These are phyloP conservation scores for Nebria brevicollis DNA, from an alignment of 2,888 invertebrate species.

Conservation along the genomic window DNA sequence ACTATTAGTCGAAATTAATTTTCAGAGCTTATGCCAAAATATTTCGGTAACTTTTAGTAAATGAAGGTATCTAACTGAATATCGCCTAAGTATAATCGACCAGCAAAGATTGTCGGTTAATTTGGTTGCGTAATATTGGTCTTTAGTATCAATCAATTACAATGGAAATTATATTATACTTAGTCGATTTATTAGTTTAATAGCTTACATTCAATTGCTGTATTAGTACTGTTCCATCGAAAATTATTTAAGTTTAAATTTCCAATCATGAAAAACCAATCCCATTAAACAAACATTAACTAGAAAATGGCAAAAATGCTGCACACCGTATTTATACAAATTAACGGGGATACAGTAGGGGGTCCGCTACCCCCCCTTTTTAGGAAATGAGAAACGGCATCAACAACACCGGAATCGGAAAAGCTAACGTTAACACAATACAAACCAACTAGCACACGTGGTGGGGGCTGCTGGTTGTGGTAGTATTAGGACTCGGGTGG, in stretches of 20 bases:
- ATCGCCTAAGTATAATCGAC: too few species aligned
- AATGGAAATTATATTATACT: too few species aligned
- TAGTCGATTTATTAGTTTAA: too few species aligned
- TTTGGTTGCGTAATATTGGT: too few species aligned
- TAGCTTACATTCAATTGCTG: too few species aligned
- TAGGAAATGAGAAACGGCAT: constrained; percentile 46
- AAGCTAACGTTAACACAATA: constrained; percentile 45
- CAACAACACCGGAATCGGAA: constrained; percentile 46
- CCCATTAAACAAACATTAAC: background rate
- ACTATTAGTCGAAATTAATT: too few species aligned
- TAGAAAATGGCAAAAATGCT: background rate
- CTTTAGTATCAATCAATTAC: too few species aligned
- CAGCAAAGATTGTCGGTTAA: too few species aligned
- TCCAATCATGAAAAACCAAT: background rate
- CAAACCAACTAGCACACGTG: constrained; percentile 6
- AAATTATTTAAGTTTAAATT: background rate
- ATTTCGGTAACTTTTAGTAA: too few species aligned
- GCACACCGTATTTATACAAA: background rate
- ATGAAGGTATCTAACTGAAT: too few species aligned
- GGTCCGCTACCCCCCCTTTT: background rate
- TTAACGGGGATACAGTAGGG: background rate
- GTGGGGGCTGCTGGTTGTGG: background rate
- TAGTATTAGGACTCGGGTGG: background rate
- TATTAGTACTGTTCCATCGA: background rate
- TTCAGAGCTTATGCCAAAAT: too few species aligned